phyloP scores from a whole-genome alignment of 2,888 invertebrate species.

The Heterodera filipjevi region DNA sequence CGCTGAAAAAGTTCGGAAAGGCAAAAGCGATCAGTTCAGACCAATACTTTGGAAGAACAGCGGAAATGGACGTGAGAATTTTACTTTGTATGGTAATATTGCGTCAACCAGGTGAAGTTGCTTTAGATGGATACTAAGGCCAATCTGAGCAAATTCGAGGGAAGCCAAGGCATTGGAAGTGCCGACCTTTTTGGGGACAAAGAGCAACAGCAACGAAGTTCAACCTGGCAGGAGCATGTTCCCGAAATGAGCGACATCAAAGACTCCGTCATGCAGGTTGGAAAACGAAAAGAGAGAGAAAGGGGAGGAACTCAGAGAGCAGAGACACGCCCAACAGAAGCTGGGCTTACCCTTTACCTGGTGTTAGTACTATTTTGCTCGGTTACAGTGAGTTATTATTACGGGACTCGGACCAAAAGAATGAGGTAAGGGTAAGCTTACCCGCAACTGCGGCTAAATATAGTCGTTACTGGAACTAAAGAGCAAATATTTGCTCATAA shows the following conservation, averaged over 20 bases:
- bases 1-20: slow-evolving; percentile 92
- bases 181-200: slow-evolving; percentile 86
- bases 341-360: too few species aligned
- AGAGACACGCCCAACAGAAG: too few species aligned
- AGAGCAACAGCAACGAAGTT: slow-evolving; percentile 43
- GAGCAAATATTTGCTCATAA: too few species aligned
- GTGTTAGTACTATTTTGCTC: too few species aligned
- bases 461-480: too few species aligned
- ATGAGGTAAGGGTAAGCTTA: too few species aligned
- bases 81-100: too few species aligned
- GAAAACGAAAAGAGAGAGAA: slow-evolving; percentile 75
- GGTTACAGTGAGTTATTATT: too few species aligned
- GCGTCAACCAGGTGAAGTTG: too few species aligned
- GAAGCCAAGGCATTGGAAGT: slow-evolving; percentile 87
- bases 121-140: slow-evolving; percentile 67
- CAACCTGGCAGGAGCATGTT: slow-evolving; percentile 48
- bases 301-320: background rate
- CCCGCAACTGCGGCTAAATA: too few species aligned
- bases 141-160: slow-evolving; percentile 81
- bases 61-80: slow-evolving; percentile 35
- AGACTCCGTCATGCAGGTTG: slow-evolving; percentile 71
- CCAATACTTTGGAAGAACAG: slow-evolving; percentile 34
- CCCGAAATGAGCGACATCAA: slow-evolving; percentile 89
- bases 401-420: too few species aligned
- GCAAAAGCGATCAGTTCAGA: slow-evolving; percentile 93